A percentile compares a stretch with the other conserved stretches of the same genome.
These are phyloP conservation scores for human DNA, from an alignment of 2,113 vertebrate genomes.

Conservation along the genomic window DNA sequence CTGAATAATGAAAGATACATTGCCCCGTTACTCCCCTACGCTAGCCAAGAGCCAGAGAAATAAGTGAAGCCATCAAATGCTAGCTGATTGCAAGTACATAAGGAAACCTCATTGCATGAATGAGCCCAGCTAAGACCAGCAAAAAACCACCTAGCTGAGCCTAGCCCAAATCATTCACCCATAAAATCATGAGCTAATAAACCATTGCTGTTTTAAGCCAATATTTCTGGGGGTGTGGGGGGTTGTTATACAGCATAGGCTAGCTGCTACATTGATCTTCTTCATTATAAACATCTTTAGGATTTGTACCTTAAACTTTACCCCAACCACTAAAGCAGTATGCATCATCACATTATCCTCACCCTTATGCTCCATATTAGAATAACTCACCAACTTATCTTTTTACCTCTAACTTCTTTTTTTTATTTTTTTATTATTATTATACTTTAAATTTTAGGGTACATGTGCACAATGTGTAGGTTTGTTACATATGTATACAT, in stretches of 20 bases:
- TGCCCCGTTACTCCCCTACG: neutral
- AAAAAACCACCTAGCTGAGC: neutral
- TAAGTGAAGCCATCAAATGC: neutral
- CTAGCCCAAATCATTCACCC: neutral
- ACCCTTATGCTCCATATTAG: neutral
- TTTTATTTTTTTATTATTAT: too few species aligned
- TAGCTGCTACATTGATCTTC: neutral
- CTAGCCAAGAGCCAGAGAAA: neutral
- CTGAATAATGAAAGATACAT: neutral
- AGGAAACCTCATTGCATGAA: neutral
- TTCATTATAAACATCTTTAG: neutral
- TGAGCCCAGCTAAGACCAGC: neutral
- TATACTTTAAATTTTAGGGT: too few species aligned
- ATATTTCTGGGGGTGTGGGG: fast-evolving
- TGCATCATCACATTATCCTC: neutral
- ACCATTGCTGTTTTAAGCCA: neutral
- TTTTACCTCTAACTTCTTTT: neutral
- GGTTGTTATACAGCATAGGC: neutral
- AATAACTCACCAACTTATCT: neutral
- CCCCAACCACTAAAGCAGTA: neutral
- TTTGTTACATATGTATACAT: too few species aligned
- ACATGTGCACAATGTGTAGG: too few species aligned
- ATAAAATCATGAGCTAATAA: neutral
- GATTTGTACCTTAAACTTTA: neutral
- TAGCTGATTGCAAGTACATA: neutral